phyloP scores from a whole-genome alignment of 2,888 invertebrate species.

The Drosophila algonquin region DNA sequence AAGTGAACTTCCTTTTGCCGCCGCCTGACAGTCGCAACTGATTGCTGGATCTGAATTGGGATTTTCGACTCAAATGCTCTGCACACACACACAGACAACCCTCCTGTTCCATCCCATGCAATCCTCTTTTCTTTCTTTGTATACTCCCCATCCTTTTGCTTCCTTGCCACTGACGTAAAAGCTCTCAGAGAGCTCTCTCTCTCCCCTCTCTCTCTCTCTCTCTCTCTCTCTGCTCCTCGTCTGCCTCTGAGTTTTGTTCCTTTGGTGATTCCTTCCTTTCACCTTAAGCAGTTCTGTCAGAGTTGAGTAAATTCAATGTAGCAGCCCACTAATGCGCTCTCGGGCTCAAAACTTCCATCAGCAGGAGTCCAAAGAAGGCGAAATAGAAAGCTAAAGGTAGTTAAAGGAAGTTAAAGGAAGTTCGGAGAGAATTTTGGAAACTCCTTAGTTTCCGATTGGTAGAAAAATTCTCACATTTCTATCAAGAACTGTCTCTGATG shows the following conservation, averaged over 20 bases:
- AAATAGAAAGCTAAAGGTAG: neutral
- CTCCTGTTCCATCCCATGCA: conserved; percentile 3
- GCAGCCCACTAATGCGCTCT: conserved; percentile 48
- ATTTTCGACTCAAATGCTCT: conserved; percentile 75
- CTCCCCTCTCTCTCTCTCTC: neutral
- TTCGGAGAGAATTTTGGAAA: too few relatives aligned
- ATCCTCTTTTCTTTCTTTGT: neutral
- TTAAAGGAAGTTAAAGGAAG: too few relatives aligned
- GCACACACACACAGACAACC: conserved; percentile 39
- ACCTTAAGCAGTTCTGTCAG: conserved; percentile 45
- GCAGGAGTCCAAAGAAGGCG: neutral
- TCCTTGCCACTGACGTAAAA: conserved; percentile 25
- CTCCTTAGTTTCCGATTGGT: neutral
- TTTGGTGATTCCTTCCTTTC: conserved; percentile 4
- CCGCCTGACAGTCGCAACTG: conserved; percentile 83
- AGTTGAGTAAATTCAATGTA: conserved; percentile 62
- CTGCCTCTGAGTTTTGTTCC: too few relatives aligned
- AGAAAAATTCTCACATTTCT: neutral
- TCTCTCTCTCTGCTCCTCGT: conserved; percentile 4
- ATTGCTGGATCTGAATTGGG: conserved; percentile 82
- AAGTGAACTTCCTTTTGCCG: conserved; percentile 82
- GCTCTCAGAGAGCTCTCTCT: conserved; percentile 26
- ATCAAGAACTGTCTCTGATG: neutral
- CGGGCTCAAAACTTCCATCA: conserved; percentile 9
- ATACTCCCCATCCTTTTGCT: neutral